A percentile compares a stretch with the other conserved stretches of the same genome.
Conservation (phyloP, 2,113 vertebrate species). For the Lycaon pictus region DNA sequence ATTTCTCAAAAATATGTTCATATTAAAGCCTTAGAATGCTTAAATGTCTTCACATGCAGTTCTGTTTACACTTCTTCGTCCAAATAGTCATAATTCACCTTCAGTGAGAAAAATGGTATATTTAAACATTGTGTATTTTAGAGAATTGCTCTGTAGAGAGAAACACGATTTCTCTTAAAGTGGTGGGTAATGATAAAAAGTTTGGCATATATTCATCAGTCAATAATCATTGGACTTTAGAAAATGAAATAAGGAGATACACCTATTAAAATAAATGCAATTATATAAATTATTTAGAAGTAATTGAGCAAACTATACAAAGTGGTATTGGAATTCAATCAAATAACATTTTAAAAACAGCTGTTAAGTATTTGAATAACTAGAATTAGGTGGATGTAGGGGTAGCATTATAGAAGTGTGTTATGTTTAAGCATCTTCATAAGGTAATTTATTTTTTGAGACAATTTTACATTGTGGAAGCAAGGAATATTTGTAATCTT, state of each 20-base stretch:
- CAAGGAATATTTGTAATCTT: constrained; percentile 22
- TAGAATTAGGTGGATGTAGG: background rate
- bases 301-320: background rate
- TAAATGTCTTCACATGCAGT: background rate
- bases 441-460: constrained; percentile 28
- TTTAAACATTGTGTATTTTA: background rate
- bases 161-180: constrained; percentile 33
- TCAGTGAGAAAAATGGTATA: background rate
- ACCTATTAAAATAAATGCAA: background rate
- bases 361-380: background rate
- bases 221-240: background rate
- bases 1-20: background rate
- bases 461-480: background rate
- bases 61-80: background rate
- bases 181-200: background rate
- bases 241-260: background rate
- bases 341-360: background rate
- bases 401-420: background rate
- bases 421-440: constrained; percentile 27
- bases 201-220: background rate
- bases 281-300: constrained; percentile 32
- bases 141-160: background rate
- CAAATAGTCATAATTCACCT: background rate
- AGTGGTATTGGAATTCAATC: background rate
- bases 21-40: background rate